Base-by-base conservation (phyloP, 1,140 invertebrate species). In the Arctopsyche grandis region DNA sequence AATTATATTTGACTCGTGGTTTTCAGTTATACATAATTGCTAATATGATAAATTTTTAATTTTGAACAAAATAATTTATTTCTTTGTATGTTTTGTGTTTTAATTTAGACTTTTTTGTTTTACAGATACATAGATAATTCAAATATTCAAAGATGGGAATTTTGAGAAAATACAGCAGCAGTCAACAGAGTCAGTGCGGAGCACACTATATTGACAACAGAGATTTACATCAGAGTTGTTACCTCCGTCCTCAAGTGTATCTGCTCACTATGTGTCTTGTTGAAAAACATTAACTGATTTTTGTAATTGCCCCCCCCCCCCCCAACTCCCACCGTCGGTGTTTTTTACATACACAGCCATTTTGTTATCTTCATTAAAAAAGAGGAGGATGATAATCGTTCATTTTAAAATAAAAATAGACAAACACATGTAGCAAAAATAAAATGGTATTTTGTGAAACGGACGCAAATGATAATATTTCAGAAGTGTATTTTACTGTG, bases 401-500 rank as follows among this genome's bases (percentile, higher is more conserved):
- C 29, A 38, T 38, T 38, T 7, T n/a, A n/a, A 38, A 38, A 38
- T 38, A 38, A 1, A 38, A 38, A 38, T 38, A 38, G 29, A 38
- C 29, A 38, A 38, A 38, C 29, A 38, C 7, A 38, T 38, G 29
- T 38, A 38, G 29, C 48, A 19, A 66, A 21, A 69, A 26, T 69
- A 26, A 69, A 69, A 26, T 1, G 60, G 10, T 29, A 12, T 29
- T 69, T 69, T 69, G 52, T 24, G 22, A 60, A 16, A 60, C 56
- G 56, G 56, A 9, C 56, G 21, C 16, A 60, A 24, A 66, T n/a
- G n/a, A n/a, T 66, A 29, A 71, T 66, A 48, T 71, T 71, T 66
- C 60, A 22, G 10, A 69, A 71, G 69, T 74, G 63, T 66, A 66
- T 66, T 66, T 66, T 56, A 74, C 71, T 74, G 71, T 74, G 71